Base-by-base conservation (phyloP, 2,888 invertebrate species). In the Cactoblastis cactorum region DNA sequence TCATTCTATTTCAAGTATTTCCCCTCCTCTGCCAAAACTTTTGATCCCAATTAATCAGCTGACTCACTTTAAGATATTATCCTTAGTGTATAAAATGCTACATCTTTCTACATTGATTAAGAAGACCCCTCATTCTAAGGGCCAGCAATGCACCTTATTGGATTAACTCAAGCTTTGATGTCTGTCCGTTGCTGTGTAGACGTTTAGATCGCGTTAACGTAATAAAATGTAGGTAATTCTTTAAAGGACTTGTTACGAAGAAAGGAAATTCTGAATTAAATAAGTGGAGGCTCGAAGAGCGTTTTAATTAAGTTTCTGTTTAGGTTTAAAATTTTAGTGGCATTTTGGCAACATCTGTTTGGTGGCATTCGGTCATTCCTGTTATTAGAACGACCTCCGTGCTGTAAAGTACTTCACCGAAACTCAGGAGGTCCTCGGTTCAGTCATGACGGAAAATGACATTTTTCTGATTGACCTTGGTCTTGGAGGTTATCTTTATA, bases 151-250 rank as follows among this genome's bases (percentile, higher is more conserved):
- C 73, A 79, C 77, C 76, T 87, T 86, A 87, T 87, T 87, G 83
- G 84, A 87, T 85, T 85, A 85, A 74, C 70, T 67, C 54, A 50
- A 53, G 65, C 85, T 87, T 87, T 87, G 87, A 87, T 80, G 85
- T 85, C 78, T 64, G 71, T 63, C 61, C 67, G 63, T 59, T 62
- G 75, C 67, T 69, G 63, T 68, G 67, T 64, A 70, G 69, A 70
- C 71, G 77, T 75, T 80, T 71, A 74, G 72, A 71, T 63, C 72
- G 74, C 72, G 75, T 78, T 80, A 74, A 75, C 73, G 76, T 71
- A 83, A 80, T 84, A 79, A 84, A 82, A 83, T 77, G 77, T 74
- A 70, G 71, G 79, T 80, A 81, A 83, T 82, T 79, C 73, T 77
- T 73, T 76, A 73, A 81, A 78, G 74, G 70, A 66, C 74, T 70